Evolutionary conservation across 1,140 invertebrate species (phyloP).

Genomic region (Aradophagus sp.): DNA sequence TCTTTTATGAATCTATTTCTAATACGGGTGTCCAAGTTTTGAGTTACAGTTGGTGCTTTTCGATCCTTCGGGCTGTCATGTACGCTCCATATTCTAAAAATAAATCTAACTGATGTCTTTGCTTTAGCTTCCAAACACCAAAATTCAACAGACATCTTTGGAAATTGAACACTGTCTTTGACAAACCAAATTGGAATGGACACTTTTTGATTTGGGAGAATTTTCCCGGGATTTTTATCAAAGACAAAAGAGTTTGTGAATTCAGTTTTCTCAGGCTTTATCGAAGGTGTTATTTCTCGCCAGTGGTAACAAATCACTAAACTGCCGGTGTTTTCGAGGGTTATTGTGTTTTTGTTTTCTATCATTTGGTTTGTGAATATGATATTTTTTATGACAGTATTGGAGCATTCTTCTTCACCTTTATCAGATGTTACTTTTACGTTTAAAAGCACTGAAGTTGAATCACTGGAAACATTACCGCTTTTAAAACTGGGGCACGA

Average conservation of each 20-base stretch:
- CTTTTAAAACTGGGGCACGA: not conserved
- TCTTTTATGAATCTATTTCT: constrained; percentile 13
- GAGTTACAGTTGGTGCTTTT: not conserved
- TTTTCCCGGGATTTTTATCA: constrained; percentile 26
- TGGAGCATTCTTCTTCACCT: not conserved
- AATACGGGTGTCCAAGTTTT: constrained; percentile 8
- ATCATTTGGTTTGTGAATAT: constrained; percentile 13
- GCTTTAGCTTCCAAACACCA: constrained; percentile 18
- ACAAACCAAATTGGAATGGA: constrained; percentile 16
- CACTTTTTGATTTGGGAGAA: constrained; percentile 18
- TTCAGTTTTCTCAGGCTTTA: not conserved
- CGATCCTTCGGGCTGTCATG: not conserved
- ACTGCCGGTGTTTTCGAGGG: constrained; percentile 19
- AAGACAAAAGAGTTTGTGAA: constrained; percentile 15
- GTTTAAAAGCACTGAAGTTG: constrained; percentile 13
- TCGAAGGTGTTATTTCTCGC: constrained; percentile 5
- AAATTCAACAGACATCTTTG: constrained; percentile 20
- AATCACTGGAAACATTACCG: no score
- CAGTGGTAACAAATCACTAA: constrained; percentile 18
- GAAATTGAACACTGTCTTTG: not conserved
- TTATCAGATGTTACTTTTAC: constrained; percentile 6
- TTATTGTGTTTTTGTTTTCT: constrained; percentile 8
- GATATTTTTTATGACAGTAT: not conserved
- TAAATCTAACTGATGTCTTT: constrained; percentile 1
- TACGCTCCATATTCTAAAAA: constrained; percentile 28